Conservation (phyloP, 2,797 vertebrate genomes). For the Martes flavigula region DNA sequence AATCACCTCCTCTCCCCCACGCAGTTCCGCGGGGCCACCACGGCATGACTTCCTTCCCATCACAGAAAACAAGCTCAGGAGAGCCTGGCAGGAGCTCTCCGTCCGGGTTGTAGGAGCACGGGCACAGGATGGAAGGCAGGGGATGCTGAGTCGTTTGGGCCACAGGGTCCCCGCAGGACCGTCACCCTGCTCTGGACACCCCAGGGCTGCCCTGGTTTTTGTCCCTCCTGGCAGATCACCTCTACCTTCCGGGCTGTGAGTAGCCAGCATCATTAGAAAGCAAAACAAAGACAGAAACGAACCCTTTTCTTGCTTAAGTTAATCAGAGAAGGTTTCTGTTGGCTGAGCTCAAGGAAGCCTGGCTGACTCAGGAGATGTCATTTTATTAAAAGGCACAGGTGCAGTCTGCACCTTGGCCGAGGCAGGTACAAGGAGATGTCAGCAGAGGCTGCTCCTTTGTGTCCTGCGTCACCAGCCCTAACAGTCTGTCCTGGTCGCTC, state of each 20-base stretch:
- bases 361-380: background rate
- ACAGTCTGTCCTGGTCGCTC: background rate
- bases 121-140: background rate
- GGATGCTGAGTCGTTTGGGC: background rate
- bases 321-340: background rate
- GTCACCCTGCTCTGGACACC: background rate
- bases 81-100: background rate
- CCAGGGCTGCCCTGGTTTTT: background rate
- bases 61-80: too few species aligned
- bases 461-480: background rate
- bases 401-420: background rate
- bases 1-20: background rate
- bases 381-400: background rate
- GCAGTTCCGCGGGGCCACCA: too few species aligned
- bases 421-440: background rate
- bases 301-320: too few species aligned
- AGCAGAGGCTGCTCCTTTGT: background rate
- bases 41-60: background rate
- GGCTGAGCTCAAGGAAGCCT: background rate
- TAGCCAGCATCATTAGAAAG: background rate
- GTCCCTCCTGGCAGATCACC: background rate
- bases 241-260: background rate
- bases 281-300: background rate
- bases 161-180: background rate
- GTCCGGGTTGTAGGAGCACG: accelerated